These are phyloP conservation scores for Euwallacea similis DNA, from an alignment of 1,140 invertebrate species.

Conservation along the genomic window DNA sequence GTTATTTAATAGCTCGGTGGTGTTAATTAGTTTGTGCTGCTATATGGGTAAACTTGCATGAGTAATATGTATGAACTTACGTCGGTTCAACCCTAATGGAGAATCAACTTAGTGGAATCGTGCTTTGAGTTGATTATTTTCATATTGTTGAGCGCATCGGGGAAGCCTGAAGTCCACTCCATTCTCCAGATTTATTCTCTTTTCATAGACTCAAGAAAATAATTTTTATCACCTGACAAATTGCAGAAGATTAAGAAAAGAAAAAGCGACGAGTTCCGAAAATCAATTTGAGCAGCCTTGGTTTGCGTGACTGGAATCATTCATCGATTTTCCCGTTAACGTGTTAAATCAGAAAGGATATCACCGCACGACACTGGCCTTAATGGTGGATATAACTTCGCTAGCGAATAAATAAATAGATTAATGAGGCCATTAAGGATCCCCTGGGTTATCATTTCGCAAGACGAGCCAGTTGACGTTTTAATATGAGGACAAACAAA, in stretches of 20 bases:
- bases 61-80: too few species aligned
- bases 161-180: too few species aligned
- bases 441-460: constrained; percentile 17
- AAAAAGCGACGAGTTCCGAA: neutral
- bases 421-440: constrained; percentile 33
- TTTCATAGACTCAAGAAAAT: too few species aligned
- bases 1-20: neutral
- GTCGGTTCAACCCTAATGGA: too few species aligned
- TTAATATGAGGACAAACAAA: constrained; percentile 31
- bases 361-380: constrained; percentile 23
- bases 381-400: constrained; percentile 33
- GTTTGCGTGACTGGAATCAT: constrained; percentile 29
- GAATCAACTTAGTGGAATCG: too few species aligned
- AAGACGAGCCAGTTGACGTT: constrained; percentile 20
- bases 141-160: too few species aligned
- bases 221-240: neutral
- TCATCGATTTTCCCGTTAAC: constrained; percentile 29
- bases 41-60: too few species aligned
- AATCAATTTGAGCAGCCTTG: constrained; percentile 13
- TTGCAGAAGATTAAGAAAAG: neutral
- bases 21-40: neutral
- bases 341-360: constrained; percentile 36
- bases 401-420: constrained; percentile 35
- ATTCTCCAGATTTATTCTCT: too few species aligned
- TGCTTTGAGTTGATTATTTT: too few species aligned